phyloP scores from a whole-genome alignment of 2,888 invertebrate genomes.

The Laothoe populi region DNA sequence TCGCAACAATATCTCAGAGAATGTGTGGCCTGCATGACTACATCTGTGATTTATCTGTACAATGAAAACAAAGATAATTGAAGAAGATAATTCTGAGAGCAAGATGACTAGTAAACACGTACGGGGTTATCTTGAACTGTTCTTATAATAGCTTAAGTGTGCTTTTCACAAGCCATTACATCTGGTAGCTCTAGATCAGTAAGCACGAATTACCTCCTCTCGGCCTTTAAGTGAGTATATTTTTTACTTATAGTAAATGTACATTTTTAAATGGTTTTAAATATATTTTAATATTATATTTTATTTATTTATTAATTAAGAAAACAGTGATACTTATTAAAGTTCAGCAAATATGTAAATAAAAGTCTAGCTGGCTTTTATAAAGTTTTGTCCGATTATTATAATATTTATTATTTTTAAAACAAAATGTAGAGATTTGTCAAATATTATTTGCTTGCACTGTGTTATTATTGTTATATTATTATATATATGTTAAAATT shows the following conservation, averaged over 20 bases:
- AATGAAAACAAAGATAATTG: constrained; percentile 58
- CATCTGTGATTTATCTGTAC: constrained; percentile 45
- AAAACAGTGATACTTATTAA: too few species aligned
- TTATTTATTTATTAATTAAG: too few species aligned
- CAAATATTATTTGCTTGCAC: too few species aligned
- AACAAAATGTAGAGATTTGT: too few species aligned
- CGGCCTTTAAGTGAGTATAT: constrained; percentile 7
- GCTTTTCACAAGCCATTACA: constrained; percentile 53
- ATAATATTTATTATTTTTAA: too few species aligned
- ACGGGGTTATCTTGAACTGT: constrained; percentile 64
- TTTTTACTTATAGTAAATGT: background rate
- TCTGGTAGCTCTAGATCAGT: constrained; percentile 46
- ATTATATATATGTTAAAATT: too few species aligned
- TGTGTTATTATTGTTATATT: too few species aligned
- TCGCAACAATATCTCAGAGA: background rate
- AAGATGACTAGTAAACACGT: constrained; percentile 58
- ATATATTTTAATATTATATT: too few species aligned
- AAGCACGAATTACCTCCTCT: constrained; percentile 44
- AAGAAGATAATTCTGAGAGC: constrained; percentile 49
- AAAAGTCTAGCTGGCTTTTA: too few species aligned
- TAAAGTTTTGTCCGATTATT: too few species aligned
- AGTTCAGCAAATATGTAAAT: too few species aligned
- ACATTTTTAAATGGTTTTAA: background rate
- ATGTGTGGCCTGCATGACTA: constrained; percentile 14
- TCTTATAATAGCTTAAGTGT: constrained; percentile 55